Percentiles rank a stretch among this genome's conserved stretches.
Conservation (phyloP, 1,140 invertebrate species). For the Arctopsyche grandis region DNA sequence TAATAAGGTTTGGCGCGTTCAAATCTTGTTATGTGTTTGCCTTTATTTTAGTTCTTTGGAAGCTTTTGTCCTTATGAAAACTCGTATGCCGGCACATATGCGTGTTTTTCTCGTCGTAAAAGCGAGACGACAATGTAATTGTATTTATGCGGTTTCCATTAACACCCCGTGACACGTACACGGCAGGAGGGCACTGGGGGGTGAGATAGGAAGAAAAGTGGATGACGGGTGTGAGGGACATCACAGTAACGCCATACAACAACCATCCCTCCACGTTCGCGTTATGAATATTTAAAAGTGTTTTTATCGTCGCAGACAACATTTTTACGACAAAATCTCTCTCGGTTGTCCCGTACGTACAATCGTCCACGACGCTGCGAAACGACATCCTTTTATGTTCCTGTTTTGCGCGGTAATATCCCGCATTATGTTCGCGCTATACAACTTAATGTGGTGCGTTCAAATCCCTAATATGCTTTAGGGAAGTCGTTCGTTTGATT, state of each 20-base stretch:
- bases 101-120: conserved; percentile 22
- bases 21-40: no score
- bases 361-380: no score
- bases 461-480: no score
- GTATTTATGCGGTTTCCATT: conserved; percentile 30
- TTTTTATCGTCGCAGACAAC: conserved; percentile 16
- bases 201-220: no score
- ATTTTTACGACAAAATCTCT: not conserved
- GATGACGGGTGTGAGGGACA: not conserved
- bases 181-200: not conserved
- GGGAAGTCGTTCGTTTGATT: no score
- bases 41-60: no score
- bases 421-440: not conserved
- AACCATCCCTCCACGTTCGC: not conserved
- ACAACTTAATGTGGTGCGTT: no score
- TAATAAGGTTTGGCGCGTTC: no score
- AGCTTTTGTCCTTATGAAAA: no score
- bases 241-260: not conserved
- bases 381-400: no score
- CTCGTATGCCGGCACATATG: no score
- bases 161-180: conserved; percentile 20
- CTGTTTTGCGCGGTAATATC: not conserved
- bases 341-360: no score
- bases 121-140: conserved; percentile 23
- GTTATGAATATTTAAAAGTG: conserved; percentile 30